Evolutionary conservation across 2,797 vertebrate genomes (phyloP), one percentile per base, ranked within the genome.

Genomic region (Sylvia borin): DNA sequence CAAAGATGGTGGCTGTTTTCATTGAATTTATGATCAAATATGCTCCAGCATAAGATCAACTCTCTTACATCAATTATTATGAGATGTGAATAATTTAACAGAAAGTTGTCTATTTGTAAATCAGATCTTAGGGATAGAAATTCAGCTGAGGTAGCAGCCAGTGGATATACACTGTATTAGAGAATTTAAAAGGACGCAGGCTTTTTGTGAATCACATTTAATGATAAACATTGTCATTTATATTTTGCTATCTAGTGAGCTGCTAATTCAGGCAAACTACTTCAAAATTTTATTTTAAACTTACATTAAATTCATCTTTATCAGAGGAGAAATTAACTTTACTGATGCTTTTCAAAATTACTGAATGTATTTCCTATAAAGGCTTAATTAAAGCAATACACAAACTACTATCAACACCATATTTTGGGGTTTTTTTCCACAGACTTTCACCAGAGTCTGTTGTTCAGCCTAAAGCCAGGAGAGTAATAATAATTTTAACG

Each of bases 11-110:
- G 91, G 94, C 77, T 97, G 96, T 96, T 97, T 97, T 97, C 96
- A 98, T 93, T 98, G 97, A 98, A 98, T 97, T 98, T 97, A 97
- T 98, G 97, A 98, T 98, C 97, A 98, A 98, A 98, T 98, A 97
- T 92, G 93, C 93, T 94, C 84, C 95, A 94, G 91, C 76, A 79
- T 88, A 95, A 94, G 97, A 97, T 92, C 95, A 95, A 93, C 92
- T 97, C 95, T 85, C 71, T 93, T 95, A 95, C 96, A 98, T 98
- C 97, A 98, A 94, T 98, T 97, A 98, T 97, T 95, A 95, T 87
- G 89, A 96, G 95, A 97, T 97, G 91, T 98, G 95, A 98, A 98
- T 98, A 98, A 98, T 98, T 98, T 96, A 98, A 97, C 90, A 96
- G 89, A 93, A 98, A 97, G 88, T 96, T 97, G 96, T 97, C 93